Evolutionary conservation across 2,888 invertebrate species (phyloP), one percentile per base, ranked within the genome.

Genomic region (Caenorhabditis sinica): DNA sequence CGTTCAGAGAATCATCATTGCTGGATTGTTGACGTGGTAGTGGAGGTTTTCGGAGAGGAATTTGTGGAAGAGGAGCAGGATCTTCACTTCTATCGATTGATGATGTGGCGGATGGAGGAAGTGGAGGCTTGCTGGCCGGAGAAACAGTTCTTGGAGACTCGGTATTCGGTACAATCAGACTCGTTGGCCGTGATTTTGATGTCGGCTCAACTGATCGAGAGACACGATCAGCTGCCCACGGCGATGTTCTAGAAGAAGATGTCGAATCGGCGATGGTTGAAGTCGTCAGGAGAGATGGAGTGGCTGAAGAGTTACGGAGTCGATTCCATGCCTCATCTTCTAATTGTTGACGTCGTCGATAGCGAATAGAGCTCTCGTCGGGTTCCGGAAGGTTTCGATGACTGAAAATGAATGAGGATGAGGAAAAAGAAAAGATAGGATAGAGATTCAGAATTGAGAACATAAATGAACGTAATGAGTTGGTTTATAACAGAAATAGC

Each of bases 321-420:
- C 92, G 86, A 58, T 87, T 89, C 90, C 91, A 90, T 1, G 89
- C 90, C 61, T 92, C 91, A 2, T 91, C 91, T 68, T 92, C 92
- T 9, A 92, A 81, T 36, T 90, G 88, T 63, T 89, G 89, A 73
- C 92, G 86, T 33, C 92, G 79, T n/a, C 90, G 86, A 79, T 89
- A 91, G 9, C 91, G 84, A 23, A 89, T 68, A 0, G 89, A 89
- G 33, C 49, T 58, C 43, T 88, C 87, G 43, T 88, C 89, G 9
- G 82, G 71, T 68, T 83, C 84, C 28, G 60, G 49, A 49, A 49
- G 72, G 51, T 74, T 83, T 61, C 79, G 79, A 43, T 86, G 77
- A 76, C 82, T 83, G 83, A 68, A 83, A 83, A 60, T 20, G 45
- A 49, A n/a, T 53, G 33, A 40, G 65, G 63, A 51, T 51, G 49